Evolutionary conservation across 2,113 vertebrate genomes (phyloP).

Genomic region (Cichladusa arquata): DNA sequence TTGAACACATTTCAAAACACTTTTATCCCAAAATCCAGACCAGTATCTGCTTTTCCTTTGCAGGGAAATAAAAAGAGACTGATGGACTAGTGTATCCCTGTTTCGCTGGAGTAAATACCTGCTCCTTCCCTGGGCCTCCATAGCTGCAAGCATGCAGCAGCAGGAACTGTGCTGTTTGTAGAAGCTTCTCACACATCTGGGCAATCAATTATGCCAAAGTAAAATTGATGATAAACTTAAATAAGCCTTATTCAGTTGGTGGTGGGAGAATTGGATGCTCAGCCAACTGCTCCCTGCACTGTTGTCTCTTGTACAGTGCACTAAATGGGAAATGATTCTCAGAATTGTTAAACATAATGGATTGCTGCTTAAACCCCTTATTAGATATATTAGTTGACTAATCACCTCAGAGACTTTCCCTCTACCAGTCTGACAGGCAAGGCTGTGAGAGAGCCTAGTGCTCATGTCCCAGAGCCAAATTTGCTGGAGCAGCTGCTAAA

Average conservation of each 20-base stretch:
- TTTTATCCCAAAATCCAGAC: not conserved
- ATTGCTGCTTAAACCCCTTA: conserved; percentile 26
- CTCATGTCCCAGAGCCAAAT: not conserved
- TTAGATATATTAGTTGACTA: conserved; percentile 33
- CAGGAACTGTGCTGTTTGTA: not conserved
- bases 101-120: not conserved
- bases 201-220: conserved; percentile 3
- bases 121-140: not conserved
- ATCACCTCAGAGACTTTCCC: conserved; percentile 35
- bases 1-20: not conserved
- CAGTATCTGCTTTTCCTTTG: not conserved
- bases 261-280: not conserved
- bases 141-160: not conserved
- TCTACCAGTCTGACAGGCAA: not conserved
- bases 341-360: conserved; percentile 37
- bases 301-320: rapidly evolving
- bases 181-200: conserved; percentile 28
- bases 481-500: conserved; percentile 28
- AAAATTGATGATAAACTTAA: not conserved
- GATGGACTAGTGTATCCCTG: not conserved
- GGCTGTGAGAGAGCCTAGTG: not conserved
- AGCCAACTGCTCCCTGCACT: not conserved
- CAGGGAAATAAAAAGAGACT: not conserved
- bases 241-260: not conserved
- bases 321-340: not conserved